Evolutionary conservation across 2,113 vertebrate species (phyloP), one percentile per base, ranked within the genome.

Genomic region (Lophura nycthemera): DNA sequence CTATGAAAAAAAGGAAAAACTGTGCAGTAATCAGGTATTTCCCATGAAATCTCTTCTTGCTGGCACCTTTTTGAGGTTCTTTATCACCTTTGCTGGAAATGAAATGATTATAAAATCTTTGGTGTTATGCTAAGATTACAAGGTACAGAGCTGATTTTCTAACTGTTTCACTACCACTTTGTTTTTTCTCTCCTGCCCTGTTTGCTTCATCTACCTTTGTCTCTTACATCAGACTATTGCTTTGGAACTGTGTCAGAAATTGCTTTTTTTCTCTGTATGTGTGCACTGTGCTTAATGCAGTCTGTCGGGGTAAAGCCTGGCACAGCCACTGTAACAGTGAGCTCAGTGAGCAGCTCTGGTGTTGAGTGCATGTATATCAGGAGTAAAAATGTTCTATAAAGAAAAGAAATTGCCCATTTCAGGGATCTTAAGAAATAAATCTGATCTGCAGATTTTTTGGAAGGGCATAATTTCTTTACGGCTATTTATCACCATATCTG

Each of bases 1-100:
- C 50, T 17, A 27, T 83, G 85, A 86, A 94, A 97, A 54, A 3
- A 13, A 96, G 61, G 56, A 95, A 85, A 96, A 96, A 59, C 59
- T 65, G 79, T 74, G 71, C 6, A 6, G 48, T 48, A 90, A 64
- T 96, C 48, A 91, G 87, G 59, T 90, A 76, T 95, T 88, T 92
- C 21, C 27, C 14, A 40, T 6, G 27, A 50, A 91, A 38, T 24
- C 4, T 60, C 25, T 64, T 60, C 2, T 38, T 11, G 70, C 24
- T 78, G 42, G 10, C 24, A 45, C 38, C 12, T 34, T 10, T 47
- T 60, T 78, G 6, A 56, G 64, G 15, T 89, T 89, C 63, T 59
- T 34, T 34, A 57, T 29, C 40, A 72, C 42, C 73, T 90, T 48
- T 56, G 15, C 59, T 54, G 50, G 69, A 83, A 90, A 65, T 0